Evolutionary conservation across 2,113 vertebrate genomes (phyloP).

Genomic region (Chaenogobius annularis): DNA sequence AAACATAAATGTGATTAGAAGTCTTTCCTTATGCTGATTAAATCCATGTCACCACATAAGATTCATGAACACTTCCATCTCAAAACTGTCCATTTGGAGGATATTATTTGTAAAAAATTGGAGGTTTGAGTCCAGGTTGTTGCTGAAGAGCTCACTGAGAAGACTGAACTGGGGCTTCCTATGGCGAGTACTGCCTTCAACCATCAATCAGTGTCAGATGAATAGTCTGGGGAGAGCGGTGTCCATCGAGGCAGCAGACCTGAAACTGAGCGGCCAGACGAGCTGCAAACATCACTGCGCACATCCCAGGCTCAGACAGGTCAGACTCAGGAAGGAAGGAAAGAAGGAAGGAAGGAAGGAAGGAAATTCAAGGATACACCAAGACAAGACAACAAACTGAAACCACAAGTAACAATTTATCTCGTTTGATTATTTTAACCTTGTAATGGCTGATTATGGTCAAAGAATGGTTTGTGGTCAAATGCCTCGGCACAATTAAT

Average conservation of each 20-base stretch:
- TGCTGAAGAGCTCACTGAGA: constrained; percentile 15
- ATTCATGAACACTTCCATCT: too few species aligned
- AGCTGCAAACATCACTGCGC: constrained; percentile 11
- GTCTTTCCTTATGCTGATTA: too few species aligned
- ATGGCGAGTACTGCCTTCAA: constrained; percentile 17
- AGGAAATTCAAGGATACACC: constrained; percentile 3
- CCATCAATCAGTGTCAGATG: constrained; percentile 51
- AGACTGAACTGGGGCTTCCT: constrained; percentile 18
- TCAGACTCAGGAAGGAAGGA: constrained; percentile 8
- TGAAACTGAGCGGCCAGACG: constrained; percentile 34
- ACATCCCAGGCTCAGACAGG: constrained; percentile 17
- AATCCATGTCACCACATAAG: too few species aligned
- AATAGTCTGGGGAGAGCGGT: constrained; percentile 38
- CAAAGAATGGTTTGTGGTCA: background rate
- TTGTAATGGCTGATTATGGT: background rate
- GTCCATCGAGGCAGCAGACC: constrained; percentile 34
- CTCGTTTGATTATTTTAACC: background rate
- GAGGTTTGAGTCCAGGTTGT: constrained; percentile 1
- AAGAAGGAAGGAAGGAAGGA: constrained; percentile 22
- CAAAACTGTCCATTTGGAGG: constrained; percentile 2
- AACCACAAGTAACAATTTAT: background rate
- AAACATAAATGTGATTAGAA: too few species aligned
- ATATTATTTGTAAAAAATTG: background rate
- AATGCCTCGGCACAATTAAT: background rate
- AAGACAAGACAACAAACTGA: background rate